A percentile compares a stretch with the other conserved stretches of the same genome.
These are phyloP conservation scores for Synergus japonicus DNA, from an alignment of 2,888 invertebrate species.

Conservation along the genomic window DNA sequence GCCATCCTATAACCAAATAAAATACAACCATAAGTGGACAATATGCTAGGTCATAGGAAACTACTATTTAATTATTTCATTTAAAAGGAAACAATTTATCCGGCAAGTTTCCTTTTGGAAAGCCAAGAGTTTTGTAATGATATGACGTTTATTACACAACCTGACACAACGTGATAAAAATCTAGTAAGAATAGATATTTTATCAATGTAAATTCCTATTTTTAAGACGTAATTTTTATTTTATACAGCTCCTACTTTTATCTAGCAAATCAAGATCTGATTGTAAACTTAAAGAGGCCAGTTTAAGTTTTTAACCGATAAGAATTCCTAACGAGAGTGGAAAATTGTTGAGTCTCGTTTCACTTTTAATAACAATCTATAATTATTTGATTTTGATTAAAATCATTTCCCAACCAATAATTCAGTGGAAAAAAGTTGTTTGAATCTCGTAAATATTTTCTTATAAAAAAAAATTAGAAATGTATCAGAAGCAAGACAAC, in stretches of 20 bases:
- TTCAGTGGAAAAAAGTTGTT: too few species aligned
- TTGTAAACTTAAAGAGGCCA: neutral
- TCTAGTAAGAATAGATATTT: neutral
- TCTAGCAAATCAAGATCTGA: neutral
- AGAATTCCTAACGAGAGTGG: neutral
- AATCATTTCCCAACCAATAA: too few species aligned
- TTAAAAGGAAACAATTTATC: constrained; percentile 18
- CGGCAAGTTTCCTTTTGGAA: constrained; percentile 13
- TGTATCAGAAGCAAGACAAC: neutral
- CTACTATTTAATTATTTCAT: neutral
- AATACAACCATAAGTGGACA: constrained; percentile 9
- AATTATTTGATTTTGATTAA: neutral
- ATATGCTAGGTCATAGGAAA: neutral
- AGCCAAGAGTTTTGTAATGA: constrained; percentile 9
- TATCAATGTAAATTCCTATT: neutral
- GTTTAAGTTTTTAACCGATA: neutral
- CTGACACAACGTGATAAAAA: neutral
- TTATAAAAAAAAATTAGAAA: neutral
- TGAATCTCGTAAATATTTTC: neutral
- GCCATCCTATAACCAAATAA: constrained; percentile 82
- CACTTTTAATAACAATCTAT: neutral
- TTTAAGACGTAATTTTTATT: neutral
- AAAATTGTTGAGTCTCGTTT: neutral
- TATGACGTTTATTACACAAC: neutral
- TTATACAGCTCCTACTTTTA: neutral